These are phyloP conservation scores for Gopherus evgoodei DNA, from an alignment of 2,113 vertebrate genomes.

Conservation along the genomic window DNA sequence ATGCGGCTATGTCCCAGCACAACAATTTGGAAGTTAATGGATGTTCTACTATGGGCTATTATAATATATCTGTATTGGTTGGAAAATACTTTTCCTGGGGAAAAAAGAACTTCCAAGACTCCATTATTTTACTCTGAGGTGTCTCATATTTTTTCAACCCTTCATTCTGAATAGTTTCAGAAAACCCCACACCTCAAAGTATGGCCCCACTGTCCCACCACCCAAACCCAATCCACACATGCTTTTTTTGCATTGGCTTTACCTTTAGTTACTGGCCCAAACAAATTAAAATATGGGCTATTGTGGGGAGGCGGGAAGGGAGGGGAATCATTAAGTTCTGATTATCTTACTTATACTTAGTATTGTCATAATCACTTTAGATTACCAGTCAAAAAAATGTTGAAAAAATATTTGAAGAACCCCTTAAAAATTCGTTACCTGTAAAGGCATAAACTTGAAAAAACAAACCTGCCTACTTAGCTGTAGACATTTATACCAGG, in stretches of 20 bases:
- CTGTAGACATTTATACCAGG: not conserved
- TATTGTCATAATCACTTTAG: not conserved
- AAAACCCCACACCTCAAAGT: not conserved
- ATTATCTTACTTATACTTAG: not conserved
- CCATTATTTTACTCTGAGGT: not conserved
- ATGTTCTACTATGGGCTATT: not conserved
- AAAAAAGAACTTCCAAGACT: not conserved
- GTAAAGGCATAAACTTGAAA: not conserved
- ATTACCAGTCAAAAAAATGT: not conserved
- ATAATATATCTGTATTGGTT: not conserved
- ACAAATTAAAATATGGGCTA: not conserved
- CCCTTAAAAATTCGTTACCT: not conserved
- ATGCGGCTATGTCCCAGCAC: not conserved
- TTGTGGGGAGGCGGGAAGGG: not conserved
- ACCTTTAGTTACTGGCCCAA: not conserved
- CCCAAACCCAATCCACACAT: not conserved
- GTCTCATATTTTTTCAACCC: not conserved
- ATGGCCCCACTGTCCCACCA: not conserved
- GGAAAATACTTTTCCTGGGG: not conserved
- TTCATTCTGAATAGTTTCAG: not conserved
- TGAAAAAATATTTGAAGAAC: not conserved
- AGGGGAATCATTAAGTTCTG: not conserved
- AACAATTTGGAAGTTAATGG: not conserved
- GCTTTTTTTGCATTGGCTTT: not conserved
- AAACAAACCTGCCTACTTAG: not conserved